Conservation (phyloP, 1,140 invertebrate genomes). For the Pissodes strobi region DNA sequence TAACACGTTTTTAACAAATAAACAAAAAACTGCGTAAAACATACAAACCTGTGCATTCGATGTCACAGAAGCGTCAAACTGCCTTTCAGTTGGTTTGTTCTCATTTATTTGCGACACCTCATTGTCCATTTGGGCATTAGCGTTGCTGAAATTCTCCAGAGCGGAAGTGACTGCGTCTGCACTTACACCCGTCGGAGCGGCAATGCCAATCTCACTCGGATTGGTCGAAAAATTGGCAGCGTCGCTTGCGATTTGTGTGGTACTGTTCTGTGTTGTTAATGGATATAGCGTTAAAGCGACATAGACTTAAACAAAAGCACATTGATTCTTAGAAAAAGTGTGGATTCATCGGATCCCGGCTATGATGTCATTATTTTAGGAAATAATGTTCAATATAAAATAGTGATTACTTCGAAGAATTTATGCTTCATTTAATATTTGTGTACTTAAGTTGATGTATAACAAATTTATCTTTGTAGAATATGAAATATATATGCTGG, state of each 20-base stretch:
- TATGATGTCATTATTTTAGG: no score
- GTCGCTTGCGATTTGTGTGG: not conserved
- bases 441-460: no score
- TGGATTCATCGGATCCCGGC: no score
- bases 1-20: no score
- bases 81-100: constrained; percentile 52
- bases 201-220: not conserved
- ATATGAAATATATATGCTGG: no score
- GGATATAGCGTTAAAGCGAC: not conserved
- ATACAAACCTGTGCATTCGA: constrained; percentile 58
- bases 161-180: constrained; percentile 32
- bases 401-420: no score
- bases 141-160: constrained; percentile 29
- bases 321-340: not conserved
- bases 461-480: no score
- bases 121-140: constrained; percentile 45
- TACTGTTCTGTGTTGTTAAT: not conserved
- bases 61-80: constrained; percentile 58
- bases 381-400: no score
- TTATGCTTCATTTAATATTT: no score
- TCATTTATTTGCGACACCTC: constrained; percentile 57
- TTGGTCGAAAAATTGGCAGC: no score
- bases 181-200: constrained; percentile 22
- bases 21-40: no score
- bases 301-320: not conserved